Conservation (phyloP, 2,113 vertebrate species). For the Macaca mulatta region DNA sequence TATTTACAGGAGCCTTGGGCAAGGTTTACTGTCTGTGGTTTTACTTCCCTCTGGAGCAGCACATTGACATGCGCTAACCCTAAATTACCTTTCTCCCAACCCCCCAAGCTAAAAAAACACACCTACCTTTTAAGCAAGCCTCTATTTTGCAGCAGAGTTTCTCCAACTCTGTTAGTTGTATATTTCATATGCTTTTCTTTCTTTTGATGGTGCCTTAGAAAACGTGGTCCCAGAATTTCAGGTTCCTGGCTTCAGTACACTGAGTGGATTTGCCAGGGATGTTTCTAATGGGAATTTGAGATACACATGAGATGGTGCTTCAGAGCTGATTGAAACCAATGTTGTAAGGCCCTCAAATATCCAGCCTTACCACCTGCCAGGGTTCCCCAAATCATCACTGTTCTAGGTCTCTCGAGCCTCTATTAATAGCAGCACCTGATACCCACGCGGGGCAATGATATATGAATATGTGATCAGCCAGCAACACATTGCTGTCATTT, state of each 20-base stretch:
- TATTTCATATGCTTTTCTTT: conserved; percentile 11
- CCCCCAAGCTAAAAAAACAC: conserved; percentile 54
- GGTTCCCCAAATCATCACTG: not conserved
- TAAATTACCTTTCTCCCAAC: conserved; percentile 68
- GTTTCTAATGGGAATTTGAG: not conserved
- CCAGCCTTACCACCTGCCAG: not conserved
- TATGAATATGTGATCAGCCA: not conserved
- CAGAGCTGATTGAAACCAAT: not conserved
- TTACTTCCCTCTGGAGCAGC: conserved; percentile 67
- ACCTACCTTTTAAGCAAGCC: conserved; percentile 43
- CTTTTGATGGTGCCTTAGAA: not conserved
- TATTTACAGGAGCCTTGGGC: conserved; percentile 75
- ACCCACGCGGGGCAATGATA: not conserved
- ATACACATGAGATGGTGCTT: not conserved
- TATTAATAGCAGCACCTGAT: not conserved
- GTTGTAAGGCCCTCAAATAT: not conserved
- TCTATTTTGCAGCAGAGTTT: conserved; percentile 60
- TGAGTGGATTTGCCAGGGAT: not conserved
- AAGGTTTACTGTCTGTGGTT: conserved; percentile 71
- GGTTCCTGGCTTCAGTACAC: not conserved
- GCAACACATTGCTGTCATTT: not conserved
- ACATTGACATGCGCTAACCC: conserved; percentile 71
- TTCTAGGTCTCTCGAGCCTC: not conserved
- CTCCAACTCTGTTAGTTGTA: not conserved
- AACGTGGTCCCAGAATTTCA: not conserved